Evolutionary conservation across 2,113 vertebrate species (phyloP), one percentile per base, ranked within the genome.

Genomic region (Nansenia antarctica): DNA sequence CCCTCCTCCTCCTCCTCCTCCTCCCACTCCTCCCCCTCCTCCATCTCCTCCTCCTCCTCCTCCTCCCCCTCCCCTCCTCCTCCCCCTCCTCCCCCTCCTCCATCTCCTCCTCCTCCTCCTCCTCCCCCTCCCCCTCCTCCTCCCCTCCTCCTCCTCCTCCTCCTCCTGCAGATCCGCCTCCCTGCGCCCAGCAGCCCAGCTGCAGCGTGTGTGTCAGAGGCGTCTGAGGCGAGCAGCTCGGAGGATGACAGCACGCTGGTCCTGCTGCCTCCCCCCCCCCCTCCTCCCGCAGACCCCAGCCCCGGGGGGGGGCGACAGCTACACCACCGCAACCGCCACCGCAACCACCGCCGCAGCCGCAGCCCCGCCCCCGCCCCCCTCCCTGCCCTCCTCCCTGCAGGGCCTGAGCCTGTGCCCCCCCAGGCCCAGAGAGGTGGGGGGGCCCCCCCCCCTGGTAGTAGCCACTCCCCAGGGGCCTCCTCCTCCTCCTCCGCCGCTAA

Each of bases 181-280:
- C 96, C 96, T 5, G 87, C 91, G 71, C 91, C 89, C 4, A 95
- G 94, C 67, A 91, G 88, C 15, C 83, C n/a, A 20, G 45, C n/a
- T n/a, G 1, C 85, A 49, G 88, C 82, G 61, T 92, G 86, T 54
- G 86, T 85, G 62, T 92, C 93, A 0, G 94, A 95, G 84, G 95
- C 91, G 82, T 96, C 96, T 0, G 91, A 91, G 11, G 75, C 88
- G n/a, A n/a, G n/a, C 84, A 96, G 95, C 84, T 98, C 96, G 0
- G 96, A 98, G 49, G 97, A 99, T 2, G 94, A 98, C 91, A 99
- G 98, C 91, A 99, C 96, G 0, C 84, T 99, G 67, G 96, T 96
- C 39, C 90, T 99, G 49, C 89, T 99, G 9, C 92, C 92, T 3
- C 92, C n/a, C n/a, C 45, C n/a, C 45, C 45, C 8, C 2, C 95